These are phyloP conservation scores for Lethrus apterus DNA, from an alignment of 1,140 invertebrate species.

Conservation along the genomic window DNA sequence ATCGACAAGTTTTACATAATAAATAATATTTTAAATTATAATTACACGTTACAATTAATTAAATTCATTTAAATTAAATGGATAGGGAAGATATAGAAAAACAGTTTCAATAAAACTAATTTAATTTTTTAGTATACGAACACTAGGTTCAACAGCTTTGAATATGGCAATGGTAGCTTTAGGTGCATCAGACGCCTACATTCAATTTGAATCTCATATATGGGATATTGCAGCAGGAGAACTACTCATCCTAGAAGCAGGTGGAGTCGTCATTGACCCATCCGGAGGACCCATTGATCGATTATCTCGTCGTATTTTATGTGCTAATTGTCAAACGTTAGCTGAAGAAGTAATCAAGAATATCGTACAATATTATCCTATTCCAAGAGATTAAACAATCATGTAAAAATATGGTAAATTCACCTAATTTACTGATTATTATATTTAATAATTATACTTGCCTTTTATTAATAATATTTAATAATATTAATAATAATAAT, in stretches of 20 bases:
- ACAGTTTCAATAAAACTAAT: too few species aligned
- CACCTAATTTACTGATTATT: too few species aligned
- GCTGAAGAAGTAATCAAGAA: constrained; percentile 61
- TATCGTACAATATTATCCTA: constrained; percentile 63
- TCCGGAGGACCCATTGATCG: constrained; percentile 73
- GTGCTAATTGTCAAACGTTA: constrained; percentile 63
- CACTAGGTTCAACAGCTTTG: constrained; percentile 82
- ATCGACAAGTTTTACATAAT: too few species aligned
- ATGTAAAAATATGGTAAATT: too few species aligned
- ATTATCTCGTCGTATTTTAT: constrained; percentile 70
- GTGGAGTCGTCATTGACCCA: constrained; percentile 86
- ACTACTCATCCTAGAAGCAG: constrained; percentile 84
- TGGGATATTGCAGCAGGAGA: constrained; percentile 88
- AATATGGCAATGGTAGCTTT: constrained; percentile 88
- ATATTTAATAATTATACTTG: too few species aligned
- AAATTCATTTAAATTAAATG: too few species aligned
- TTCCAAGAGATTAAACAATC: constrained; percentile 48
- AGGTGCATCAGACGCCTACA: constrained; percentile 81
- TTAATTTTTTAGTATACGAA: constrained; percentile 55
- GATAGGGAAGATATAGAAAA: too few species aligned
- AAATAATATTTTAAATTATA: too few species aligned
- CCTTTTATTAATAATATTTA: too few species aligned
- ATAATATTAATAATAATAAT: too few species aligned
- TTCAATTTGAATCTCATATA: constrained; percentile 84
- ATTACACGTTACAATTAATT: too few species aligned